A percentile compares a stretch with the other conserved stretches of the same genome.
Evolutionary conservation across 2,113 vertebrate species (phyloP).

Genomic region (Gymnocephalus cernua): DNA sequence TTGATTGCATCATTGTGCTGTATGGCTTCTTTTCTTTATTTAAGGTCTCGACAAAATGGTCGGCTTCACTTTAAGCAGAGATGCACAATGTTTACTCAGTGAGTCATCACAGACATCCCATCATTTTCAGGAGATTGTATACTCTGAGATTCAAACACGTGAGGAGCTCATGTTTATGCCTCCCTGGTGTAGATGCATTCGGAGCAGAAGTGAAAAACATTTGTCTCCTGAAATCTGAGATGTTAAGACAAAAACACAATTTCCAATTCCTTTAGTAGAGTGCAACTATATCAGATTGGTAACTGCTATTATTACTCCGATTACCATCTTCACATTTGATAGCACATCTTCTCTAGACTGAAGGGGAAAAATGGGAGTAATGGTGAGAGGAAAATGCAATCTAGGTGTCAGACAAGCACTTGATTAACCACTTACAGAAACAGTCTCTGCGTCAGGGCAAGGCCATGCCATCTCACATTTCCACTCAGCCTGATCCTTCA

Average conservation of each 20-base stretch:
- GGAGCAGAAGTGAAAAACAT: constrained; percentile 37
- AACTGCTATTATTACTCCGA: constrained; percentile 56
- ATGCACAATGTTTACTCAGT: constrained; percentile 20
- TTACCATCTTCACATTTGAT: constrained; percentile 66
- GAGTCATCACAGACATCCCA: constrained; percentile 44
- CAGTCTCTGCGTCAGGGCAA: constrained; percentile 51
- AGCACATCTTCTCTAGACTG: constrained; percentile 53
- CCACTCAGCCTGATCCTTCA: constrained; percentile 83
- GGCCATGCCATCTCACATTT: constrained; percentile 85
- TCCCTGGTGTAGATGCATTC: neutral
- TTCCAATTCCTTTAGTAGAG: constrained; percentile 47
- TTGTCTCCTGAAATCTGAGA: constrained; percentile 50
- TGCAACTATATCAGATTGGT: constrained; percentile 61
- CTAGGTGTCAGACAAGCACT: constrained; percentile 74
- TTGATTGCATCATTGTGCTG: constrained; percentile 4
- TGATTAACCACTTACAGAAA: constrained; percentile 78
- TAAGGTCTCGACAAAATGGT: constrained; percentile 20
- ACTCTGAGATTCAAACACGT: constrained; percentile 16
- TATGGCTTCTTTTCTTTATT: constrained; percentile 21
- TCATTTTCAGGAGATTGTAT: constrained; percentile 22
- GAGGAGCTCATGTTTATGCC: neutral
- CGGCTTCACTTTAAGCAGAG: constrained; percentile 21
- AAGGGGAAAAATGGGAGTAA: constrained; percentile 65
- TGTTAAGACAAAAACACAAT: constrained; percentile 47
- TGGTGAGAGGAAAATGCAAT: constrained; percentile 78